Evolutionary conservation across 2,888 invertebrate genomes (phyloP).

Genomic region (Psylliodes chrysocephalus): DNA sequence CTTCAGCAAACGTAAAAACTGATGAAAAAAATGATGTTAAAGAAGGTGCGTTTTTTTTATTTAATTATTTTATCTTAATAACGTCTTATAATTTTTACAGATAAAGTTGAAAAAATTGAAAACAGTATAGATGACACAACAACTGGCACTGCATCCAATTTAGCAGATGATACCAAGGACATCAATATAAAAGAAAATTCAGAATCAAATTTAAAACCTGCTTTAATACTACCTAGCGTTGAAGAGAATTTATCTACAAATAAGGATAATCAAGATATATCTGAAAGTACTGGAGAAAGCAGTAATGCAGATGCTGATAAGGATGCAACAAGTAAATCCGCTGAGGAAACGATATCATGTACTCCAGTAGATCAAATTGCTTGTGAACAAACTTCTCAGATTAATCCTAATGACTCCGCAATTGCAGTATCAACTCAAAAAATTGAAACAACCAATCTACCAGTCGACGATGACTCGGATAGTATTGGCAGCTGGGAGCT

Average conservation of each 20-base stretch:
- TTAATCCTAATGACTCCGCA: neutral
- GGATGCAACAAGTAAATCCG: neutral
- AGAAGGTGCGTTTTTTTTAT: neutral
- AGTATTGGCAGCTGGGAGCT: slow-evolving; percentile 21
- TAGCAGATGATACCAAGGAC: neutral
- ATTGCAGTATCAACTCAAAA: neutral
- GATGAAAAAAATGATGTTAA: neutral
- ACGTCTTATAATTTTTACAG: neutral
- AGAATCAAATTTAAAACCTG: no score
- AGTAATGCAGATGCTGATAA: neutral
- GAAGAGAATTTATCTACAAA: neutral
- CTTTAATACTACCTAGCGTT: neutral
- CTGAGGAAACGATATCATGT: neutral
- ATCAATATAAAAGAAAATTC: neutral
- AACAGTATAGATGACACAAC: neutral
- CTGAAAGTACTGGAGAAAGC: neutral
- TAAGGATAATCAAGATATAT: neutral
- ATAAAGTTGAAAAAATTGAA: neutral
- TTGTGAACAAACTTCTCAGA: neutral
- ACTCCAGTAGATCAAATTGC: neutral
- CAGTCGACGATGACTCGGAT: slow-evolving; percentile 1
- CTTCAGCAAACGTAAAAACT: neutral
- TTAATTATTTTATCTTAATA: no score
- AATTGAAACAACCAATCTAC: neutral
- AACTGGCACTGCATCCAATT: neutral